Percentiles rank a stretch among this genome's conserved stretches.
These are phyloP conservation scores for Spondyliosoma cantharus DNA, from an alignment of 2,797 vertebrate genomes.

Conservation along the genomic window DNA sequence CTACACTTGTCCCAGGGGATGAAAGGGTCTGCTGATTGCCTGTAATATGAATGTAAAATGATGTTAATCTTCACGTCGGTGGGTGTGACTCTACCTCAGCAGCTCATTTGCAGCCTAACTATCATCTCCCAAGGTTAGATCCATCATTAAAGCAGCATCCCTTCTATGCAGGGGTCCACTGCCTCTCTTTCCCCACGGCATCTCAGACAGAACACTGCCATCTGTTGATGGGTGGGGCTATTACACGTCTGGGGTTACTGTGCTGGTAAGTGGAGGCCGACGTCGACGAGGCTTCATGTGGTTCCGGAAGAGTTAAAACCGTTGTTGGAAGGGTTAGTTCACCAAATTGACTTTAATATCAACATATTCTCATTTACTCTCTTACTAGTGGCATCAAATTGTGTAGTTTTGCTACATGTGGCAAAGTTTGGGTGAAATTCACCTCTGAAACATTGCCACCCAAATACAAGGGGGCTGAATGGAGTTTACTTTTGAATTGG, in stretches of 20 bases:
- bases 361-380: not conserved
- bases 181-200: conserved; percentile 55
- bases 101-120: conserved; percentile 61
- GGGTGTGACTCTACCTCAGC: conserved; percentile 41
- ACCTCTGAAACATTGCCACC: not conserved
- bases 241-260: conserved; percentile 60
- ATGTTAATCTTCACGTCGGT: conserved; percentile 63
- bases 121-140: conserved; percentile 71
- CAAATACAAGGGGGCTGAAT: not conserved
- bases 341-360: not conserved
- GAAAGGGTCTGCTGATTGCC: conserved; percentile 46
- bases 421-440: not conserved
- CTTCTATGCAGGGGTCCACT: conserved; percentile 47
- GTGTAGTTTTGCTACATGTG: not conserved
- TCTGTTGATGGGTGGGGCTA: conserved; percentile 79
- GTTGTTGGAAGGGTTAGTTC: not conserved
- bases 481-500: not conserved
- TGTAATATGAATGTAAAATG: conserved; percentile 62
- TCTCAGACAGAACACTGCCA: conserved; percentile 83
- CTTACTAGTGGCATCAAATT: not conserved
- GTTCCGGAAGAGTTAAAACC: not conserved
- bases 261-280: not conserved
- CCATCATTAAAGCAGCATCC: conserved; percentile 60
- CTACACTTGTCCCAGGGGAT: conserved; percentile 29
- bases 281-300: not conserved